Conservation (phyloP, 2,797 vertebrate genomes). For the Notolabrus celidotus region DNA sequence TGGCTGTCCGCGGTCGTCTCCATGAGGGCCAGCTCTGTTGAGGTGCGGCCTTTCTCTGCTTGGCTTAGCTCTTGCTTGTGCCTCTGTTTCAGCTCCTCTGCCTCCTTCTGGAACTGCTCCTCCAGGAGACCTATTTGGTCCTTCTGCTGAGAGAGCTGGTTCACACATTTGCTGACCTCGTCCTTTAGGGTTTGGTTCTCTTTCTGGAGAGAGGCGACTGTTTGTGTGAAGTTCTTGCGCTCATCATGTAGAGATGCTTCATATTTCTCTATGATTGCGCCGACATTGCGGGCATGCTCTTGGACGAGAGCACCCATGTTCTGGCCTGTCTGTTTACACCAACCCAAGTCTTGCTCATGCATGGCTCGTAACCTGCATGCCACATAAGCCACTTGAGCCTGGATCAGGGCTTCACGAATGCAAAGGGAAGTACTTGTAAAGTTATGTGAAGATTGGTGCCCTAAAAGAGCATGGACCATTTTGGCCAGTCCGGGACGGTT, state of each 20-base stretch:
- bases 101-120: slow-evolving; percentile 80
- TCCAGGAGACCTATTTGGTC: slow-evolving; percentile 84
- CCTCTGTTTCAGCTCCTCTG: slow-evolving; percentile 84
- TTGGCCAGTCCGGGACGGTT: slow-evolving; percentile 85
- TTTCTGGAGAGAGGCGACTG: slow-evolving; percentile 83
- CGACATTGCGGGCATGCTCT: slow-evolving; percentile 85
- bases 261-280: slow-evolving; percentile 88
- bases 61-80: slow-evolving; percentile 86
- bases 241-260: slow-evolving; percentile 88
- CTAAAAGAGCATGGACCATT: slow-evolving; percentile 83
- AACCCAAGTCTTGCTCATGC: slow-evolving; percentile 87
- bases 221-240: slow-evolving; percentile 84
- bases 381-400: slow-evolving; percentile 93
- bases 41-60: slow-evolving; percentile 82
- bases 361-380: slow-evolving; percentile 89
- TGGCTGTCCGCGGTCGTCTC: slow-evolving; percentile 85
- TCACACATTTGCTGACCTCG: slow-evolving; percentile 84
- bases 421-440: slow-evolving; percentile 85
- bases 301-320: slow-evolving; percentile 86
- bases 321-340: slow-evolving; percentile 86
- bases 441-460: slow-evolving; percentile 74
- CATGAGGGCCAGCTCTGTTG: slow-evolving; percentile 86
- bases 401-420: slow-evolving; percentile 92
- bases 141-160: slow-evolving; percentile 83
- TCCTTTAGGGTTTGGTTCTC: slow-evolving; percentile 90